Evolutionary conservation across 1,140 invertebrate species (phyloP).

Genomic region (Chrysomallon squamiferum): DNA sequence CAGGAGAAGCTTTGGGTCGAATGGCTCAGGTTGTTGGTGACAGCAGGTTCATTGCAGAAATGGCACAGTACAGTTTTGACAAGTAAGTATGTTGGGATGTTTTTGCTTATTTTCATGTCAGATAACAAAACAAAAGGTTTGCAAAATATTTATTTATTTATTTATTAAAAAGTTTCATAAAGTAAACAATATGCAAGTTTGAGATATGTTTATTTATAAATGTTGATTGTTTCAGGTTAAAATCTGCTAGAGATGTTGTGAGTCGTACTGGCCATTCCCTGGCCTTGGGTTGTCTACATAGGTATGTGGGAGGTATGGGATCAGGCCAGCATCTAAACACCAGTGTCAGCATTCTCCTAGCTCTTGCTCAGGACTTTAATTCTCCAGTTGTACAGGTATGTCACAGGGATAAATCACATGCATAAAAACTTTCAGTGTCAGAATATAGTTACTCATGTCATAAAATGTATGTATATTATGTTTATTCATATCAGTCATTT

Average conservation of each 20-base stretch:
- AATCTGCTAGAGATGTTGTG: slow-evolving; percentile 85
- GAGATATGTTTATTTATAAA: no score
- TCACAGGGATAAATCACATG: no score
- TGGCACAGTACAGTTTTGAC: slow-evolving; percentile 91
- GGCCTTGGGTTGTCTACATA: slow-evolving; percentile 89
- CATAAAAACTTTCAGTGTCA: no score
- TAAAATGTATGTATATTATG: no score
- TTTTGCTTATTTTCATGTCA: no score
- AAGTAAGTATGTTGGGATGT: slow-evolving; percentile 57
- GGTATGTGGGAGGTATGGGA: slow-evolving; percentile 87
- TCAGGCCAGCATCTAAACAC: slow-evolving; percentile 91
- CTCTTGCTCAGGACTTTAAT: slow-evolving; percentile 90
- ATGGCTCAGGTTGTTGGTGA: slow-evolving; percentile 79
- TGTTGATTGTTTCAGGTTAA: slow-evolving; percentile 67
- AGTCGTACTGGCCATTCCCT: slow-evolving; percentile 91
- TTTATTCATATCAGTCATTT: no score
- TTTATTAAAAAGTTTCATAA: no score
- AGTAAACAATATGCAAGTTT: no score
- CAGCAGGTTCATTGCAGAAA: slow-evolving; percentile 83
- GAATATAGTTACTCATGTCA: no score
- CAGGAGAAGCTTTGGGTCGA: slow-evolving; percentile 86
- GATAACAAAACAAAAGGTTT: no score
- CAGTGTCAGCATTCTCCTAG: slow-evolving; percentile 90
- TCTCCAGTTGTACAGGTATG: slow-evolving; percentile 87
- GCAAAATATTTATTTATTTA: no score